phyloP scores from a whole-genome alignment of 2,888 invertebrate species.

The Oligia strigilis region DNA sequence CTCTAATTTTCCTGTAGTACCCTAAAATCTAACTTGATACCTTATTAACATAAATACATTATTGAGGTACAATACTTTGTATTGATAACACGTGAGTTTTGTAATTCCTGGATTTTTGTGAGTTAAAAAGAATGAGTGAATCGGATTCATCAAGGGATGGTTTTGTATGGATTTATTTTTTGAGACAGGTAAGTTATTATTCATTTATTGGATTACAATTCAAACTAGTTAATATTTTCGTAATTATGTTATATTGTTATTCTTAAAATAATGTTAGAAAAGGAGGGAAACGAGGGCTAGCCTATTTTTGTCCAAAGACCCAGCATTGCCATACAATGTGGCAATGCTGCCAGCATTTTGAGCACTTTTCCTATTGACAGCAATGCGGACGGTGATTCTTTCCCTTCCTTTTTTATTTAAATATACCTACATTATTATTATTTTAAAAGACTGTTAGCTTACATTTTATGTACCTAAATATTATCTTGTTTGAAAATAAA shows the following conservation, averaged over 20 bases:
- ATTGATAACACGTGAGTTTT: not conserved
- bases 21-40: not conserved
- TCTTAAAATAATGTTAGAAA: not conserved
- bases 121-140: constrained; percentile 28
- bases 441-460: no score
- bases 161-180: constrained; percentile 40
- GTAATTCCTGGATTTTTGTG: not conserved
- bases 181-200: constrained; percentile 32
- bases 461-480: no score
- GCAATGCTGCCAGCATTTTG: not conserved
- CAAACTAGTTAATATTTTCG: not conserved
- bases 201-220: not conserved
- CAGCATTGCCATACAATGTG: no score
- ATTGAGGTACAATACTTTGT: not conserved
- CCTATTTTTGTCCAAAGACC: no score
- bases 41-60: not conserved
- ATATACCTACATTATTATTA: no score
- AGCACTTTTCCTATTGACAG: not conserved
- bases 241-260: not conserved
- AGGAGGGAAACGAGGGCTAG: not conserved
- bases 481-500: no score
- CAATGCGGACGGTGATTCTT: no score
- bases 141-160: not conserved
- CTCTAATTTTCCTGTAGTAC: not conserved
- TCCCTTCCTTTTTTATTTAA: no score